Conservation (phyloP, 1,140 invertebrate species). For the Druon quercuslanigerum region DNA sequence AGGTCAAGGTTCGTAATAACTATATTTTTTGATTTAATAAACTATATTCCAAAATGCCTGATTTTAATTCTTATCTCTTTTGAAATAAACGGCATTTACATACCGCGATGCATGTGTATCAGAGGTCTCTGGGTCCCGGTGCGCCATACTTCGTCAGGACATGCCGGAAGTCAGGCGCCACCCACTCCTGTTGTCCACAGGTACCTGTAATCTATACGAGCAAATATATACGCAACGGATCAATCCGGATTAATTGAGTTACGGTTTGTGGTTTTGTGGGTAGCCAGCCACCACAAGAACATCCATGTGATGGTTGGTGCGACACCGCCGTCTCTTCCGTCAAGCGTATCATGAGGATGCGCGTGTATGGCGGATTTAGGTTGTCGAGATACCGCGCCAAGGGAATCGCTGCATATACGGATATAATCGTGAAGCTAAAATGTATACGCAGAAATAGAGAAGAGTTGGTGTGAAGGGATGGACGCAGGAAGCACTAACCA, state of each 20-base stretch:
- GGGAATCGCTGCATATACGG: constrained; percentile 4
- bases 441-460: background rate
- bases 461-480: background rate
- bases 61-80: no score
- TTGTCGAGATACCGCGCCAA: constrained; percentile 4
- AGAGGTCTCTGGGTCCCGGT: background rate
- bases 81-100: no score
- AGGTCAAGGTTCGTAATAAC: no score
- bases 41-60: no score
- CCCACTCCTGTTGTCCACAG: constrained; percentile 9
- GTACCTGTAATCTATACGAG: constrained; percentile 33
- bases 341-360: constrained; percentile 23
- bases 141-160: background rate
- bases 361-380: constrained; percentile 5
- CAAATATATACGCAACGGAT: constrained; percentile 56
- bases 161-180: constrained; percentile 1
- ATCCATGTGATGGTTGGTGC: constrained; percentile 36
- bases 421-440: background rate
- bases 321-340: constrained; percentile 13
- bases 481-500: background rate
- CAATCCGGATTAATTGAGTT: constrained; percentile 69
- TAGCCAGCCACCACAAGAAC: constrained; percentile 59
- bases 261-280: constrained; percentile 63
- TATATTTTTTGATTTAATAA: no score
- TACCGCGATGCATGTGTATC: background rate